Conservation (phyloP, 1,140 invertebrate genomes). For the Neoseiulus cucumeris region DNA sequence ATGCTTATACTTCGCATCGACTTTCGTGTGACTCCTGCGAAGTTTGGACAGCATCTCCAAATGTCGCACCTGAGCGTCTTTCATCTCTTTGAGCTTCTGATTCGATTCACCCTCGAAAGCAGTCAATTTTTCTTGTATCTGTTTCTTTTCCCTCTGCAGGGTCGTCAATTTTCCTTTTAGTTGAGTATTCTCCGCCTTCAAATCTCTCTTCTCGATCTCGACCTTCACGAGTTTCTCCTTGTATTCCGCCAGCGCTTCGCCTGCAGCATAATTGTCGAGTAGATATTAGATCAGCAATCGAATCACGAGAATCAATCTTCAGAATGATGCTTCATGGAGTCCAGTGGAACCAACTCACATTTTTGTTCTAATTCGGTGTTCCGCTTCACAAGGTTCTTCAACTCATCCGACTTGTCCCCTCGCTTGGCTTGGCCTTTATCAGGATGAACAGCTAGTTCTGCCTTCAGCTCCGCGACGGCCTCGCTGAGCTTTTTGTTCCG, state of each 20-base stretch:
- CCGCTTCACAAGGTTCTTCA: not conserved
- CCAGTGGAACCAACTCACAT: not conserved
- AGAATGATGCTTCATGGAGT: too few relatives aligned
- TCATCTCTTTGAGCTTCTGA: not conserved
- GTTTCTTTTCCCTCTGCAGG: not conserved
- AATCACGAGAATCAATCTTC: too few relatives aligned
- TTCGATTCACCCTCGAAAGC: not conserved
- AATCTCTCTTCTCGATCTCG: not conserved
- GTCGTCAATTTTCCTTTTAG: not conserved
- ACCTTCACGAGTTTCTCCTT: not conserved
- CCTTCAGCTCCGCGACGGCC: not conserved
- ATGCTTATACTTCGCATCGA: not conserved
- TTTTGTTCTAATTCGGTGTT: not conserved
- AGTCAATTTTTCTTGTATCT: not conserved
- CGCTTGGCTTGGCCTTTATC: not conserved
- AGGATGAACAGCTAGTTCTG: not conserved
- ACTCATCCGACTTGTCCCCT: not conserved
- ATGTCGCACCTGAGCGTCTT: not conserved
- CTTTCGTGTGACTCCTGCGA: not conserved
- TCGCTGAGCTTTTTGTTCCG: not conserved
- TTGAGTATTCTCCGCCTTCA: slow-evolving; percentile 3
- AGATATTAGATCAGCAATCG: too few relatives aligned
- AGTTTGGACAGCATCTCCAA: slow-evolving; percentile 7
- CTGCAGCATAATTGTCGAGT: not conserved
- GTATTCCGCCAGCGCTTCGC: not conserved